Evolutionary conservation across 1,140 invertebrate species (phyloP), one percentile per base, ranked within the genome.

Genomic region (Ctenoplectra terminalis): DNA sequence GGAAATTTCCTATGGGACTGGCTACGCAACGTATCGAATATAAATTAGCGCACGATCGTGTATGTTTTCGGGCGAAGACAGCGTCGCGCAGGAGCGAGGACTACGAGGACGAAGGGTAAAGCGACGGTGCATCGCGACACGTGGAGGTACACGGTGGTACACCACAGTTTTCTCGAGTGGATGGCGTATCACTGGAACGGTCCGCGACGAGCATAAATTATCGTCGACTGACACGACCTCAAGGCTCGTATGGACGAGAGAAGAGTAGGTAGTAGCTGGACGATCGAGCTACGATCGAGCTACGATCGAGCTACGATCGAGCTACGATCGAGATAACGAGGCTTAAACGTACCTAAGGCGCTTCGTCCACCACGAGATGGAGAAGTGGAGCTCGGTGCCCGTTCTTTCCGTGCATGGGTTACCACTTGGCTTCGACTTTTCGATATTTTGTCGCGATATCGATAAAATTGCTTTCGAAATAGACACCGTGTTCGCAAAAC

Each of bases 201-300:
- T n/a, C n/a, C n/a, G n/a, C n/a, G n/a, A n/a, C 73, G 46, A 83
- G 73, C 81, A 86, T 89, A 70, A 89, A 87, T 89, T 88, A 86
- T 89, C 87, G 77, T 89, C 58, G 76, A 37, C 60, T 69, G 85
- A 73, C 77, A 78, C 85, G 87, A 88, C 85, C 87, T 90, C 86
- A 86, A 86, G 84, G 60, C 56, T 69, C 80, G 63, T 37, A 63
- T 52, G 73, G 63, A 61, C 46, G 20, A 13, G 80, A 85, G 84
- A 87, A 84, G 76, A 86, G 85, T 79, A 82, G 75, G 84, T 58
- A 74, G 85, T 70, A 78, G 80, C 64, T n/a, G 63, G 58, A 75
- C 74, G 85, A 73, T 86, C 75, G 81, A 72, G 71, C n/a, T n/a
- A n/a, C n/a, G n/a, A n/a, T n/a, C n/a, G n/a, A n/a, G n/a, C n/a